Evolutionary conservation across 2,797 vertebrate species (phyloP), one percentile per base, ranked within the genome.

Genomic region (Danionella dracula): DNA sequence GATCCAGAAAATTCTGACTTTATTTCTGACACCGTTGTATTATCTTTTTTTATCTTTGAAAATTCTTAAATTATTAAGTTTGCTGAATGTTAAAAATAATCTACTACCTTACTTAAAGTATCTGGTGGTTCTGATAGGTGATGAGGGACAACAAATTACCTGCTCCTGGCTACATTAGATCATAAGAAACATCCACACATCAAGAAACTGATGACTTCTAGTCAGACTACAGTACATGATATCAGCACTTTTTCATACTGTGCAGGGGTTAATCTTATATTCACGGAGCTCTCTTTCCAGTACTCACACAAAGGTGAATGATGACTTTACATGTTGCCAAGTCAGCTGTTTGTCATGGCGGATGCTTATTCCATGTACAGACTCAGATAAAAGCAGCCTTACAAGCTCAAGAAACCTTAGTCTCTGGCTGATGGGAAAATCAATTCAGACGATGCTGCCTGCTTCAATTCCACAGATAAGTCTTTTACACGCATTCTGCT

Each of bases 341-440:
- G 60, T 82, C 77, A 75, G 79, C 75, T 37, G 59, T 78, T 74
- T 68, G 62, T 74, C 66, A 73, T 49, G 35, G 57, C 60, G 51
- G 73, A 70, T 72, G 76, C 79, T 78, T 76, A 74, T 76, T 77
- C 55, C 19, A 71, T 73, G 71, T 53, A 65, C 46, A 42, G 44
- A 56, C 50, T 62, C 55, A 44, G 57, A 75, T 71, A 60, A 69
- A 61, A 72, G 40, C 60, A 59, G 66, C 53, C 56, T 58, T 51
- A 49, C 66, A 42, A 61, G 46, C 48, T 48, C 44, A 62, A 71
- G 59, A 66, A 73, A 78, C 76, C 66, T 71, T 74, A 69, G 69
- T 84, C 72, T 77, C 59, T 38, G 70, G 51, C 53, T 63, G 70
- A 75, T 67, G 72, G 81, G 74, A 66, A 73, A 83, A 77, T 79